Percentiles rank a stretch among this genome's conserved stretches.
Conservation (phyloP, 1,140 invertebrate genomes). For the Bilobella aurantiaca region DNA sequence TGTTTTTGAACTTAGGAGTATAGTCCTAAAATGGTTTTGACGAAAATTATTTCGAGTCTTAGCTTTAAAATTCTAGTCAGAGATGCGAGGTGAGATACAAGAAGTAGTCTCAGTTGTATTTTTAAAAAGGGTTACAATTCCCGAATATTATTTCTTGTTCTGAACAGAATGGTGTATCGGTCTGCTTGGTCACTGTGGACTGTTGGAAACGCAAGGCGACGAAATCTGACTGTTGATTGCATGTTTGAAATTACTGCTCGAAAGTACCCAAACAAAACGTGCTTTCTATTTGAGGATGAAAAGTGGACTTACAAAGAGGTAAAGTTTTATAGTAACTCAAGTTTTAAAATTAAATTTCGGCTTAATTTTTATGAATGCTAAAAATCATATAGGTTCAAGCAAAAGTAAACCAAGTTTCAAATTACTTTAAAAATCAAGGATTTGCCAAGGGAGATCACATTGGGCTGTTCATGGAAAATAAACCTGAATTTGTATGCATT, state of each 20-base stretch:
- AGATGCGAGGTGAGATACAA: slow-evolving; percentile 76
- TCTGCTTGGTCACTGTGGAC: background rate
- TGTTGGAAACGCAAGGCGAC: slow-evolving; percentile 65
- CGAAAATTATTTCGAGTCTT: too few species aligned
- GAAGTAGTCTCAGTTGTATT: slow-evolving; percentile 42
- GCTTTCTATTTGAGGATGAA: slow-evolving; percentile 52
- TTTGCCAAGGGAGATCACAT: slow-evolving; percentile 53
- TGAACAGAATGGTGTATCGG: background rate
- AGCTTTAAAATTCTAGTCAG: slow-evolving; percentile 51
- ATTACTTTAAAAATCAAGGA: slow-evolving; percentile 48
- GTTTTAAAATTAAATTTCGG: too few species aligned
- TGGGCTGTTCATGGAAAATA: slow-evolving; percentile 56
- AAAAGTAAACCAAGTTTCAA: slow-evolving; percentile 50
- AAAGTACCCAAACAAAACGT: slow-evolving; percentile 61
- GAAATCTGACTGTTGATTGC: slow-evolving; percentile 74
- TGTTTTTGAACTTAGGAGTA: too few species aligned
- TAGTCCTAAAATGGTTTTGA: too few species aligned
- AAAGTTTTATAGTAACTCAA: slow-evolving; percentile 76
- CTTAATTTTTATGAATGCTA: too few species aligned
- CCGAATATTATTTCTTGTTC: too few species aligned
- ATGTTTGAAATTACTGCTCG: slow-evolving; percentile 89
- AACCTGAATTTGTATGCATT: slow-evolving; percentile 51
- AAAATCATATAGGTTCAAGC: too few species aligned
- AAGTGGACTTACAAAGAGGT: slow-evolving; percentile 52
- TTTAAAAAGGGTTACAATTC: background rate